Base-by-base conservation (phyloP, 2,797 vertebrate genomes). In the Apogon hyalosoma region DNA sequence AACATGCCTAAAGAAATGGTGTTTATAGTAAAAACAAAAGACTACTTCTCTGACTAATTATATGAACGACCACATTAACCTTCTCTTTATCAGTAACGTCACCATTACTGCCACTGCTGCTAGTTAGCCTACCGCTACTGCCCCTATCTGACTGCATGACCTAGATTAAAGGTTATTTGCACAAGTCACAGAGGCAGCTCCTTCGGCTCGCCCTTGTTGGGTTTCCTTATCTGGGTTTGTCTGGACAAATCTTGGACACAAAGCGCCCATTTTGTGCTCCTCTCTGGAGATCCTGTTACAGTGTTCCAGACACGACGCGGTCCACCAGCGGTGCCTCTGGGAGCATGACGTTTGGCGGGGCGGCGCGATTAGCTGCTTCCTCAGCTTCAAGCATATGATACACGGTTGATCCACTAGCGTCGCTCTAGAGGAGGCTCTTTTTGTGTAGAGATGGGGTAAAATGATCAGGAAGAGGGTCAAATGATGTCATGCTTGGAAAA, bases 261-360 rank as follows among this genome's bases (percentile, higher is more conserved):
- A 92, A 90, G 89, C 86, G 39, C 85, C 89, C 90, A 90, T 93
- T 93, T 93, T 92, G 83, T 87, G 86, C 85, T 89, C 88, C 86
- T 90, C 89, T 89, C 86, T 82, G 75, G 85, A 93, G 92, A 92
- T 93, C 91, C 84, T 84, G 93, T 94, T 93, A 91, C 92, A 89
- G 77, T 48, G 75, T 82, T 78, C 74, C 87, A 91, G 92, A 92
- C 87, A 85, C 82, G 53, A 86, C 83, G 87, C 73, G 74, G 67
- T 84, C 82, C 79, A 51, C 77, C 79, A 63, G 55, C 69, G 15
- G 80, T 51, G 86, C 85, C 82, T 82, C 66, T 85, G 84, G 82
- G 88, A 86, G 82, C 57, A 54, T 36, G n/a, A 63, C 49, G 75
- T 76, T 86, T 47, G 46, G 75, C 41, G 47, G 66, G 76, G 61